A percentile compares a stretch with the other conserved stretches of the same genome.
phyloP scores from a whole-genome alignment of 2,797 vertebrate genomes.

The Thunnus albacares region DNA sequence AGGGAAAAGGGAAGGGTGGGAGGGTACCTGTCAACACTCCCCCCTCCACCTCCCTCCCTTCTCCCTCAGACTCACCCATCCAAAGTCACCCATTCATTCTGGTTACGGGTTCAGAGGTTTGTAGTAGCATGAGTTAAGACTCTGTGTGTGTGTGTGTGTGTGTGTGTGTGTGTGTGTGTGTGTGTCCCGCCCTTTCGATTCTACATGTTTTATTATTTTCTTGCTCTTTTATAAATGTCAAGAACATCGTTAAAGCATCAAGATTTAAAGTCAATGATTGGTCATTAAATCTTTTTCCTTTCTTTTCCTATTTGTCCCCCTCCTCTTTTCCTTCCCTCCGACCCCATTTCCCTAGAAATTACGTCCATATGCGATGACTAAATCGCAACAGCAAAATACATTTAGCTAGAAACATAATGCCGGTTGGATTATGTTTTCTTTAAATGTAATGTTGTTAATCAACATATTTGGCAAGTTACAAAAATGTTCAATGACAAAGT shows the following conservation, averaged over 20 bases:
- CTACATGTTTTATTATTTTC: conserved; percentile 29
- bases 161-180: conserved; percentile 17
- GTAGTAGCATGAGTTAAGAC: not conserved
- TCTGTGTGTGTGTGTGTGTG: conserved; percentile 23
- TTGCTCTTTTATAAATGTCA: conserved; percentile 62
- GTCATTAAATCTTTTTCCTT: conserved; percentile 8
- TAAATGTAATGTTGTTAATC: no score
- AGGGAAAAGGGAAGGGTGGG: conserved; percentile 37
- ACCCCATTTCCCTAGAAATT: not conserved
- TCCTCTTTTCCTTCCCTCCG: no score
- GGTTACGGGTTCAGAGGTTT: conserved; percentile 5
- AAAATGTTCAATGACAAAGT: no score
- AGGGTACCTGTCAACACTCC: conserved; percentile 73
- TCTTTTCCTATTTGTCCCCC: no score
- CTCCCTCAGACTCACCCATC: conserved; percentile 11
- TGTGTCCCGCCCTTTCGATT: not conserved
- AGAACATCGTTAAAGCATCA: conserved; percentile 38
- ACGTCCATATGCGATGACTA: not conserved
- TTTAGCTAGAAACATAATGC: not conserved
- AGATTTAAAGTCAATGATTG: conserved; percentile 36
- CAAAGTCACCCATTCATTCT: conserved; percentile 19
- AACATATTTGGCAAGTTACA: no score
- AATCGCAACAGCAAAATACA: not conserved
- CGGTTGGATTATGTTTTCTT: not conserved
- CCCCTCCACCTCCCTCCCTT: not conserved